phyloP scores from a whole-genome alignment of 2,113 vertebrate species.

The Paralichthys olivaceus region DNA sequence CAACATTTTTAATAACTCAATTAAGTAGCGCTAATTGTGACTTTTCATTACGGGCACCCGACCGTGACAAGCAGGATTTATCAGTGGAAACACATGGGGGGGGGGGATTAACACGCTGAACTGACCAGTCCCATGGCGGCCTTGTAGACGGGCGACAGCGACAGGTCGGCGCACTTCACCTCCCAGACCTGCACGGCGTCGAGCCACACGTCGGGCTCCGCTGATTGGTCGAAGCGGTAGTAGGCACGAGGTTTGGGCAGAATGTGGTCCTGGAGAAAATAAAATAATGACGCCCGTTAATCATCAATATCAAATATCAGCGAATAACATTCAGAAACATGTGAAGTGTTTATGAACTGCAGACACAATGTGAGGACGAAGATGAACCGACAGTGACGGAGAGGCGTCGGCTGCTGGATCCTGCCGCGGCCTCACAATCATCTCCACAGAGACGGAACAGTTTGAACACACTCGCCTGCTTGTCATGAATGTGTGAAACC shows the following conservation, averaged over 20 bases:
- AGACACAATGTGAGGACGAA: too few relatives aligned
- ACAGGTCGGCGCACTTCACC: constrained; percentile 92
- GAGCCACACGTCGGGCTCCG: constrained; percentile 90
- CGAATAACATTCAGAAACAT: too few relatives aligned
- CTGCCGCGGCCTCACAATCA: too few relatives aligned
- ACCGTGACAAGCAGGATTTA: constrained; percentile 36
- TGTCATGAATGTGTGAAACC: constrained; percentile 5
- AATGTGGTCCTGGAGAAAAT: constrained; percentile 82
- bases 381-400: not conserved
- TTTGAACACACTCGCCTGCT: too few relatives aligned
- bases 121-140: constrained; percentile 91
- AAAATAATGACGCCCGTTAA: not conserved
- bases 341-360: not conserved
- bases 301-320: not conserved
- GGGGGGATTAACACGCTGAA: constrained; percentile 29
- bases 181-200: constrained; percentile 91
- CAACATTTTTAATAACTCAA: constrained; percentile 60
- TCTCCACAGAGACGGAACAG: too few relatives aligned
- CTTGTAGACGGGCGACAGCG: constrained; percentile 90
- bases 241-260: constrained; percentile 86
- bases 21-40: constrained; percentile 59
- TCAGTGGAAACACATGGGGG: constrained; percentile 17
- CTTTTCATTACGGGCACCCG: constrained; percentile 34
- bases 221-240: constrained; percentile 85
- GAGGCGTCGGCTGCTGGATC: too few relatives aligned